phyloP scores from a whole-genome alignment of 2,888 invertebrate genomes.

The Kuschelorhynchus macadamiae region DNA sequence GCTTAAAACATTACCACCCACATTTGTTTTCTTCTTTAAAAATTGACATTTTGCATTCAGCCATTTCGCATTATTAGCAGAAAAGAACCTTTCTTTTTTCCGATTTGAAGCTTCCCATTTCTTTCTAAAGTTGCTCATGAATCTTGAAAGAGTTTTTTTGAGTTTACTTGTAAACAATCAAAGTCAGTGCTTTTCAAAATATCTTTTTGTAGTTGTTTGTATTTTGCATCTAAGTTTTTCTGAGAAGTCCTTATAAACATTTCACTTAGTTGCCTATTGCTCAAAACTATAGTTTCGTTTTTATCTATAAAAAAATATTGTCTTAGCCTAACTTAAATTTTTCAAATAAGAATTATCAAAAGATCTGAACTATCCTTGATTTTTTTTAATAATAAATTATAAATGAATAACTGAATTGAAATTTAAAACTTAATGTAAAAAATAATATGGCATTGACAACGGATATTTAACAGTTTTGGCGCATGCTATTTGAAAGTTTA shows the following conservation, averaged over 20 bases:
- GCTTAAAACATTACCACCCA: background rate
- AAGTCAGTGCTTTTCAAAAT: background rate
- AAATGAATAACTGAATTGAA: too few relatives aligned
- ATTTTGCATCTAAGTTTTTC: too few relatives aligned
- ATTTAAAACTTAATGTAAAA: too few relatives aligned
- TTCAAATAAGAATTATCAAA: too few relatives aligned
- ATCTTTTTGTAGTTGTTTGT: background rate
- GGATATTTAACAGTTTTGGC: too few relatives aligned
- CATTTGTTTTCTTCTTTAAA: background rate
- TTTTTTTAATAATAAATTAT: too few relatives aligned
- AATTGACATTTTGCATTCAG: background rate
- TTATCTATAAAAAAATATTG: conserved; percentile 1
- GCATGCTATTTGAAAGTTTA: too few relatives aligned
- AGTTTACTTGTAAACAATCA: background rate
- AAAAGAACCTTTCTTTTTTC: conserved; percentile 1
- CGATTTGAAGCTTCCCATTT: too few relatives aligned
- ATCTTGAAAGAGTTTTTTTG: conserved; percentile 6
- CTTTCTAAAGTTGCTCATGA: background rate
- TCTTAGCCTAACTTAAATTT: too few relatives aligned
- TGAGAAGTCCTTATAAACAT: background rate
- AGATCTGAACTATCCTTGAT: too few relatives aligned
- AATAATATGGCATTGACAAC: too few relatives aligned
- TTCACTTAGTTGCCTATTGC: conserved; percentile 4
- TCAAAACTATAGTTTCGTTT: conserved; percentile 6
- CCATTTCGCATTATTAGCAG: background rate